Conservation (phyloP, 1,140 invertebrate species). For the Papilio aristodemus region DNA sequence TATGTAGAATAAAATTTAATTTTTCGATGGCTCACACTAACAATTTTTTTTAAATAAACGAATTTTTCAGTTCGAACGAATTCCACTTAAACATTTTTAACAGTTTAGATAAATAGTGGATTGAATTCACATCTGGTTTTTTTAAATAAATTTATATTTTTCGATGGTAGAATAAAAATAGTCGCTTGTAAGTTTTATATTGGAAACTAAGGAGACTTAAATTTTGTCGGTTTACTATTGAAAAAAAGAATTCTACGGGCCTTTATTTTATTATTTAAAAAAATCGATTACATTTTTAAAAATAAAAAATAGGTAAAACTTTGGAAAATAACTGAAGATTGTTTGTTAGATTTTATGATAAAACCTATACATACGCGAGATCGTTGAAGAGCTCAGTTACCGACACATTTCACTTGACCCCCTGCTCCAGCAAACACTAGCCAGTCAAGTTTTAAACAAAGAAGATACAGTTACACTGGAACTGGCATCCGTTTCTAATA, state of each 20-base stretch:
- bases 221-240: not conserved
- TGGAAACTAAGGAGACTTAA: not conserved
- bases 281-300: no score
- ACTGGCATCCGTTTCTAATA: not conserved
- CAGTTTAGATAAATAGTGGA: no score
- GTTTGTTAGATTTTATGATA: not conserved
- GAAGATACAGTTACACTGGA: slow-evolving; percentile 6
- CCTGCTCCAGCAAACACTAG: slow-evolving; percentile 23
- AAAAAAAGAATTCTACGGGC: not conserved
- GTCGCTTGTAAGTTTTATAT: not conserved
- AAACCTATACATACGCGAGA: not conserved
- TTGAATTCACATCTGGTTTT: not conserved
- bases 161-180: not conserved
- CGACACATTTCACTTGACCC: slow-evolving; percentile 34
- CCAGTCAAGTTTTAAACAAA: slow-evolving; percentile 30
- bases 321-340: not conserved
- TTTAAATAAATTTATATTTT: not conserved
- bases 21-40: not conserved
- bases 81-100: not conserved
- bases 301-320: no score
- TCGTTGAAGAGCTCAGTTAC: slow-evolving; percentile 13
- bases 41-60: not conserved
- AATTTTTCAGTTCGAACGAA: not conserved
- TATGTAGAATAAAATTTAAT: not conserved
- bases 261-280: no score